These are phyloP conservation scores for Polietes domitor DNA, from an alignment of 2,888 invertebrate species.

Conservation along the genomic window DNA sequence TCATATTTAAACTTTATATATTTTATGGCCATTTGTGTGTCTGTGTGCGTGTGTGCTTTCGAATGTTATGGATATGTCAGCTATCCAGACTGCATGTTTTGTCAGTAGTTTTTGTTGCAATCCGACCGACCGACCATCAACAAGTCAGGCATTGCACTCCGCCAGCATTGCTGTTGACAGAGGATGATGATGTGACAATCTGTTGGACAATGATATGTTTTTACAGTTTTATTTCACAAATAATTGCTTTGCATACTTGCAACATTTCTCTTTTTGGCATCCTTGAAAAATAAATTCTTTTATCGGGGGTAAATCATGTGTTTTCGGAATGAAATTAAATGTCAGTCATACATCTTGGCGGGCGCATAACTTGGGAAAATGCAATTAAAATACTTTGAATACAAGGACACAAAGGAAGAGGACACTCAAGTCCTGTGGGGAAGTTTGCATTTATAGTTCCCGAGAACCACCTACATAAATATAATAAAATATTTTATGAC, in stretches of 20 bases:
- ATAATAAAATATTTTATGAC: too few relatives aligned
- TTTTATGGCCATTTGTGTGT: conserved; percentile 26
- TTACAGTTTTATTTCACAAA: not conserved
- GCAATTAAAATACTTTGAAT: not conserved
- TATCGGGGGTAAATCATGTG: not conserved
- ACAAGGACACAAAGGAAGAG: too few relatives aligned
- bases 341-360: not conserved
- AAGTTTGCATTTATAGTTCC: too few relatives aligned
- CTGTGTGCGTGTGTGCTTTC: not conserved
- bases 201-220: not conserved
- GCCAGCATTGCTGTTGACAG: not conserved
- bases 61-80: not conserved
- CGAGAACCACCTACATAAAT: too few relatives aligned
- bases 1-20: conserved; percentile 53
- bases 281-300: conserved; percentile 10
- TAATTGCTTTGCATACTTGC: conserved; percentile 9
- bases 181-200: conserved; percentile 24
- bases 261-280: not conserved
- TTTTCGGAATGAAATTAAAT: not conserved
- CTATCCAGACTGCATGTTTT: conserved; percentile 55
- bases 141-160: not conserved
- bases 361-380: not conserved
- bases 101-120: not conserved
- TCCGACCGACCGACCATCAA: conserved; percentile 12
- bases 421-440: too few relatives aligned